A percentile compares a stretch with the other conserved stretches of the same genome.
These are phyloP conservation scores for Corynorhinus townsendii DNA, from an alignment of 2,113 vertebrate species.

Conservation along the genomic window DNA sequence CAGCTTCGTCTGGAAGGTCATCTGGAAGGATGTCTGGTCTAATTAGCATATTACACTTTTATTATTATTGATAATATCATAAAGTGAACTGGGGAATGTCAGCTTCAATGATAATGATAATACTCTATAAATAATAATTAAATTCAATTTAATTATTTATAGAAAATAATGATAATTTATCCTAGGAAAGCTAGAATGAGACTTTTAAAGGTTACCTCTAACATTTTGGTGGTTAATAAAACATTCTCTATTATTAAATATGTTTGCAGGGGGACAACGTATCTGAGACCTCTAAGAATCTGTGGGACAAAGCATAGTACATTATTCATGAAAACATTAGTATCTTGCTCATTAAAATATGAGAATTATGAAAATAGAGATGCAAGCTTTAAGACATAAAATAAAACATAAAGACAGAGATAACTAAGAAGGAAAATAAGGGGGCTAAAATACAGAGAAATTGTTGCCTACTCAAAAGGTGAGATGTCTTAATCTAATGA, in stretches of 20 bases:
- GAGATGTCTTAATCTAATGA: background rate
- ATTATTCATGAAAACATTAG: background rate
- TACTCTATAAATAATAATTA: background rate
- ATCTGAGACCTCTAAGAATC: background rate
- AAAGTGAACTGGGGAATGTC: background rate
- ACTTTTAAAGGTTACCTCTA: background rate
- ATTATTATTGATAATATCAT: background rate
- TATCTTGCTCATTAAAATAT: slow-evolving; percentile 24
- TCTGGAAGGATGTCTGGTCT: too few species aligned
- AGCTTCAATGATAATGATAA: background rate
- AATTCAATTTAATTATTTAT: background rate
- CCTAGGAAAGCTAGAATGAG: background rate
- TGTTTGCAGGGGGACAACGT: background rate
- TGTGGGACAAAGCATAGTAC: background rate
- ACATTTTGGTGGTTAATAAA: background rate
- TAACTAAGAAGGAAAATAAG: background rate
- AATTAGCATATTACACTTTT: too few species aligned
- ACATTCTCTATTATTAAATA: background rate
- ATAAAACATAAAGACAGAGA: background rate
- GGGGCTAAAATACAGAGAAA: background rate
- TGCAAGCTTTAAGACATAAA: background rate
- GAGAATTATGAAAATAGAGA: background rate
- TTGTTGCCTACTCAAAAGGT: background rate
- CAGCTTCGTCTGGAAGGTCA: too few species aligned
- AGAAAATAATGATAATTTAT: background rate